These are phyloP conservation scores for Rhizomys pruinosus DNA, from an alignment of 2,113 vertebrate genomes.

Conservation along the genomic window DNA sequence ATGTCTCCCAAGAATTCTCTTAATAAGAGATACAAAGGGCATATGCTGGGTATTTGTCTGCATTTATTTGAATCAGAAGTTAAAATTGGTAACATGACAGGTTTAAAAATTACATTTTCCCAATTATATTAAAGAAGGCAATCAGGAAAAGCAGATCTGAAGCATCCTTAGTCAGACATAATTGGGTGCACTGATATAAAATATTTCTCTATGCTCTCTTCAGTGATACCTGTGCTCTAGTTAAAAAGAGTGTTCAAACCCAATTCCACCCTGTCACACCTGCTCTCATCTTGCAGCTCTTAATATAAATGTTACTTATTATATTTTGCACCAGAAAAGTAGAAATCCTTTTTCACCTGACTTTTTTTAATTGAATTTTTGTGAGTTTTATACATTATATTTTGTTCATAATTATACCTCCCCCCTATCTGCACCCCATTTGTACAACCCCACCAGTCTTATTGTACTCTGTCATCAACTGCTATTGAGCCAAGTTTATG, in stretches of 20 bases:
- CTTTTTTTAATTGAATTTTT: too few species aligned
- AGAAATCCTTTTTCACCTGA: neutral
- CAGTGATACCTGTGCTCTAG: neutral
- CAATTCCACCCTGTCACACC: neutral
- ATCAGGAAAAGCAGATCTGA: conserved; percentile 31
- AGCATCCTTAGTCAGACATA: conserved; percentile 18
- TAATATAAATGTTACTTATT: neutral
- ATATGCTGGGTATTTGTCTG: conserved; percentile 36
- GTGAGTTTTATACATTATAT: too few species aligned
- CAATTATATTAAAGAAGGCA: conserved; percentile 49
- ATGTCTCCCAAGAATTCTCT: conserved; percentile 25
- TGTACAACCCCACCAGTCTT: too few species aligned
- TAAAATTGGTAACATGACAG: conserved; percentile 50
- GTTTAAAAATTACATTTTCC: conserved; percentile 55
- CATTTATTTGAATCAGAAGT: conserved; percentile 58
- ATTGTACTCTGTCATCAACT: too few species aligned
- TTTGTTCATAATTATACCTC: too few species aligned
- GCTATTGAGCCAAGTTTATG: too few species aligned
- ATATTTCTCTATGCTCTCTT: neutral
- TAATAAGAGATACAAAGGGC: conserved; percentile 34
- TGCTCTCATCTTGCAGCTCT: neutral
- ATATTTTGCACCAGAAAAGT: neutral
- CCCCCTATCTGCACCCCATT: too few species aligned
- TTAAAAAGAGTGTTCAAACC: neutral
- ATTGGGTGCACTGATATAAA: neutral